Percentiles rank a stretch among this genome's conserved stretches.
These are phyloP conservation scores for Clarias laeviceps DNA, from an alignment of 2,797 vertebrate species.

Conservation along the genomic window DNA sequence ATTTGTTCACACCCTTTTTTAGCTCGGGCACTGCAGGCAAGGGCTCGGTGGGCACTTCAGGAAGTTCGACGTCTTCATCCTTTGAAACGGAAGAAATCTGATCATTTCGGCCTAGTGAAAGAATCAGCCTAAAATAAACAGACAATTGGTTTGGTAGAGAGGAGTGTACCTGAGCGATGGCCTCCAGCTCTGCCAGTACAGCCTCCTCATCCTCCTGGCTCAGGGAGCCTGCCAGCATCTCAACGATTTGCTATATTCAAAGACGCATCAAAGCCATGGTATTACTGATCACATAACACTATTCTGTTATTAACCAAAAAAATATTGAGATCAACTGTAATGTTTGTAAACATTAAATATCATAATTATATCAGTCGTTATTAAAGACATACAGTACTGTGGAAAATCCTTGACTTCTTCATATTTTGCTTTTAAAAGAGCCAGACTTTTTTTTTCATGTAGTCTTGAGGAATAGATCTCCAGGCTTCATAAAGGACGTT, in stretches of 20 bases:
- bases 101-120: not conserved
- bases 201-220: conserved; percentile 90
- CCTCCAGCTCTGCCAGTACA: conserved; percentile 87
- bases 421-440: too few species aligned
- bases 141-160: not conserved
- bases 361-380: not conserved
- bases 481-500: too few species aligned
- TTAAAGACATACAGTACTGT: not conserved
- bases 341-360: not conserved
- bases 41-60: conserved; percentile 83
- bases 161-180: conserved; percentile 86
- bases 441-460: too few species aligned
- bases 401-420: too few species aligned
- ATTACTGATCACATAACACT: not conserved
- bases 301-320: not conserved
- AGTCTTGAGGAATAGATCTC: too few species aligned
- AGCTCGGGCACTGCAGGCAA: conserved; percentile 71
- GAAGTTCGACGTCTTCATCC: conserved; percentile 81
- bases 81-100: conserved; percentile 40
- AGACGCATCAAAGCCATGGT: not conserved
- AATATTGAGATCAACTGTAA: not conserved
- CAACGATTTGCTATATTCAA: conserved; percentile 87
- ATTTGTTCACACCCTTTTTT: conserved; percentile 64
- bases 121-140: not conserved
- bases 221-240: conserved; percentile 85